Conservation (phyloP, 53 echinoderm and acorn worm species). For the Apostichopus leukothele region DNA sequence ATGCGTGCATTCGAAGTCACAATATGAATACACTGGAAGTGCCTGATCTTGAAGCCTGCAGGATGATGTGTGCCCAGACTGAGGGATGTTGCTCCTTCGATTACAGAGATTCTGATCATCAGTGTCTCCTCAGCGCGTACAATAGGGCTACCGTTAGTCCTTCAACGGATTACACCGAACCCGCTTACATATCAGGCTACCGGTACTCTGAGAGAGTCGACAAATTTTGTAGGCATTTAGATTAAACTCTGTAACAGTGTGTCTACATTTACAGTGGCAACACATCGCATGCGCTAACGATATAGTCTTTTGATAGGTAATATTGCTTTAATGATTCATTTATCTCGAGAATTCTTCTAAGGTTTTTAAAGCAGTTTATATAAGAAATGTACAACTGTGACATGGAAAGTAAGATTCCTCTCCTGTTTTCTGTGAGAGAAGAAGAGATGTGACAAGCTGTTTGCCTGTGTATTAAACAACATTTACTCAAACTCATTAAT, state of each 20-base stretch:
- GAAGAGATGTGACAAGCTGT: too few relatives aligned
- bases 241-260: neutral
- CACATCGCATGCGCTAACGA: too few relatives aligned
- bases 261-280: too few relatives aligned
- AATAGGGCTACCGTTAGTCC: neutral
- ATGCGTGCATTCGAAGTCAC: neutral
- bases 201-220: neutral
- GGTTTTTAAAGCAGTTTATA: too few relatives aligned
- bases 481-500: too few relatives aligned
- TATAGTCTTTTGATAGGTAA: too few relatives aligned
- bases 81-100: neutral
- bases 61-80: neutral
- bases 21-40: neutral
- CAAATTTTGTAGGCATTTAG: neutral
- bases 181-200: neutral
- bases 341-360: too few relatives aligned
- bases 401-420: too few relatives aligned
- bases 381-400: too few relatives aligned
- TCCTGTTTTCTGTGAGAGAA: too few relatives aligned
- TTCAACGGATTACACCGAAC: neutral
- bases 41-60: neutral
- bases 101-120: neutral
- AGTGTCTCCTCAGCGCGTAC: neutral
- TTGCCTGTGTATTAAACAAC: too few relatives aligned
- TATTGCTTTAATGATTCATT: too few relatives aligned